Conservation (phyloP, 2,113 vertebrate species). For the Aramus guarauna region DNA sequence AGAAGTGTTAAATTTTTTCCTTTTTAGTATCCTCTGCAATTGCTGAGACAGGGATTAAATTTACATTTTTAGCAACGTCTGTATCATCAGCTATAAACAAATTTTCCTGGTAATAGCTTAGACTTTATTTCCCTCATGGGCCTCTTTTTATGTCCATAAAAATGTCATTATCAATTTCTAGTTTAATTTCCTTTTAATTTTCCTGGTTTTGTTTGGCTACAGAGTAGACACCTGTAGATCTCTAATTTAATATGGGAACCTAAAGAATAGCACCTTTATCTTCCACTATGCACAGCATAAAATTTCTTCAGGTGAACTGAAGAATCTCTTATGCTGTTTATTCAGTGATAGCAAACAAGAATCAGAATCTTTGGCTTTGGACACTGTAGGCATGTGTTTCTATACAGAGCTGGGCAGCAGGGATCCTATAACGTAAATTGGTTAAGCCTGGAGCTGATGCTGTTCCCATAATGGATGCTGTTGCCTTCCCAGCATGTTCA, state of each 20-base stretch:
- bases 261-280: background rate
- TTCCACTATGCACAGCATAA: background rate
- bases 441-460: background rate
- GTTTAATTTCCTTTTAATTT: constrained; percentile 47
- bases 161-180: background rate
- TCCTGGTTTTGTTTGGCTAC: background rate
- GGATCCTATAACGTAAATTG: background rate
- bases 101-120: background rate
- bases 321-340: background rate
- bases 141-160: background rate
- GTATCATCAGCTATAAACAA: constrained; percentile 31
- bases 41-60: background rate
- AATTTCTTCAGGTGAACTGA: background rate
- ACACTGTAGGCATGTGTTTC: background rate
- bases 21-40: background rate
- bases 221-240: background rate
- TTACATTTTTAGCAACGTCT: background rate
- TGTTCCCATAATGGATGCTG: background rate
- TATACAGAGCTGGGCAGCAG: background rate
- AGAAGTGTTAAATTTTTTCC: background rate
- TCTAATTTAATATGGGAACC: background rate
- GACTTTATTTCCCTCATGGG: background rate
- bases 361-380: background rate
- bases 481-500: background rate
- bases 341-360: background rate